phyloP scores from a whole-genome alignment of 2,888 invertebrate species.

The Sesia bembeciformis region DNA sequence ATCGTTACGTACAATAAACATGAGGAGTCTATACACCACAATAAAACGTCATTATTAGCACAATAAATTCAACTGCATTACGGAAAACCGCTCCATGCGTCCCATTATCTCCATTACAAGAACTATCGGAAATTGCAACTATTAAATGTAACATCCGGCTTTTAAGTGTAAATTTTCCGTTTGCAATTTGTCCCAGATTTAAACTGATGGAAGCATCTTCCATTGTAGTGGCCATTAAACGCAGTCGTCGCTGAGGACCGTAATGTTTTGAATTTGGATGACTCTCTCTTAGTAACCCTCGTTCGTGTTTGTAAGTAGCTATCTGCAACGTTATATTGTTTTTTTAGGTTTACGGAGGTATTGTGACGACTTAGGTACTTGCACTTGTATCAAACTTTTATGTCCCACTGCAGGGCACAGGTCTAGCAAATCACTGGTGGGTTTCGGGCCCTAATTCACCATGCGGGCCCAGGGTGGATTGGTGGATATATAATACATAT shows the following conservation, averaged over 20 bases:
- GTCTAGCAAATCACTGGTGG: no score
- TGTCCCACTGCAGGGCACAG: no score
- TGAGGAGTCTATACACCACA: no score
- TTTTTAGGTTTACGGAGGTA: not conserved
- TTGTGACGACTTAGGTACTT: no score
- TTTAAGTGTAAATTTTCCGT: conserved; percentile 72
- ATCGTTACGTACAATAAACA: no score
- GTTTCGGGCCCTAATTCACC: no score
- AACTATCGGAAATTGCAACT: conserved; percentile 65
- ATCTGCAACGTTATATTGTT: not conserved
- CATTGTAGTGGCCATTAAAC: conserved; percentile 24
- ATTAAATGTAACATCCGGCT: conserved; percentile 63
- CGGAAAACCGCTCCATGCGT: conserved; percentile 34
- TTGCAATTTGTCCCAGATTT: conserved; percentile 51
- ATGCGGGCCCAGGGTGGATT: no score
- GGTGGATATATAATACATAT: no score
- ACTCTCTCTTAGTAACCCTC: not conserved
- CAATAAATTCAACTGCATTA: conserved; percentile 28
- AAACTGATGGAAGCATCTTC: not conserved
- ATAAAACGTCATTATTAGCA: conserved; percentile 7
- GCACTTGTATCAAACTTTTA: no score
- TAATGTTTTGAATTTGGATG: conserved; percentile 19
- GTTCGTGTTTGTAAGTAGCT: not conserved
- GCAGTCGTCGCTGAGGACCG: conserved; percentile 9
- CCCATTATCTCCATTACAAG: conserved; percentile 45